Evolutionary conservation across 2,888 invertebrate genomes (phyloP).

Genomic region (Heliconius hortense): DNA sequence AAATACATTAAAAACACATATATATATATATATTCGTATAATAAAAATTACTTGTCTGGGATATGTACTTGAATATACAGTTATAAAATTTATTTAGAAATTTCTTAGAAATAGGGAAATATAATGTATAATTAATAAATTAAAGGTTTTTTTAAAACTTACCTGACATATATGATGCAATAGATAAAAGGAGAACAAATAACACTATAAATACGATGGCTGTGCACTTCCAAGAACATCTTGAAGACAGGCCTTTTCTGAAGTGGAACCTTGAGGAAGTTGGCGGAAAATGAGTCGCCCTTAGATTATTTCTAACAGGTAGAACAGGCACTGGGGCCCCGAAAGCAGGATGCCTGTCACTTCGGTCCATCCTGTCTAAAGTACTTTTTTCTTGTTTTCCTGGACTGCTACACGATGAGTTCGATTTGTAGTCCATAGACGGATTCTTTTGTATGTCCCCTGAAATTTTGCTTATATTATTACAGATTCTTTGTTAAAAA

Average conservation of each 20-base stretch:
- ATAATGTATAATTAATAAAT: background rate
- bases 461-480: slow-evolving; percentile 66
- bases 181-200: slow-evolving; percentile 90
- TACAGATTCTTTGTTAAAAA: background rate
- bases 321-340: slow-evolving; percentile 88
- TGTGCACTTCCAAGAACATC: slow-evolving; percentile 96
- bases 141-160: slow-evolving; percentile 45
- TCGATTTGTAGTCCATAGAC: slow-evolving; percentile 93
- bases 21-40: too few species aligned
- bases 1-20: too few species aligned
- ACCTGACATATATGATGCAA: slow-evolving; percentile 94
- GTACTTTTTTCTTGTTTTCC: slow-evolving; percentile 82
- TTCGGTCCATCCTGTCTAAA: slow-evolving; percentile 77
- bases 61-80: background rate
- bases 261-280: slow-evolving; percentile 90
- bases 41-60: too few species aligned
- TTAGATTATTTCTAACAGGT: slow-evolving; percentile 87
- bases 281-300: slow-evolving; percentile 88
- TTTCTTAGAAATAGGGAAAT: background rate
- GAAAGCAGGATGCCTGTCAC: slow-evolving; percentile 84
- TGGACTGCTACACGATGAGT: slow-evolving; percentile 94
- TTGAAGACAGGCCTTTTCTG: slow-evolving; percentile 91
- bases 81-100: background rate
- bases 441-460: slow-evolving; percentile 93
- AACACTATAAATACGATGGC: slow-evolving; percentile 93